Conservation (phyloP, 2,797 vertebrate species). For the Hylomyscus alleni region DNA sequence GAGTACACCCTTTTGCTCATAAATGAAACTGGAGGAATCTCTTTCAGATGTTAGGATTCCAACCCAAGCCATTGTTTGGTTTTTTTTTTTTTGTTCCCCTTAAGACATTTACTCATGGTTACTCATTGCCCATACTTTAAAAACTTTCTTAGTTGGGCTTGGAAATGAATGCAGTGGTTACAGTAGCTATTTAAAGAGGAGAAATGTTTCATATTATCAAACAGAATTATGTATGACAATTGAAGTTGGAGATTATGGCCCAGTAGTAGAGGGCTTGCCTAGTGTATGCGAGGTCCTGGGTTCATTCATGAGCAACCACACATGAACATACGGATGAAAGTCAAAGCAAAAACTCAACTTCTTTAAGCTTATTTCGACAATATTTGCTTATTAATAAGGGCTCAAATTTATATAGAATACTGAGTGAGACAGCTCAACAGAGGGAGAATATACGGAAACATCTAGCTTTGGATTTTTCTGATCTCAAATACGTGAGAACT, state of each 20-base stretch:
- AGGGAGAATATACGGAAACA: not conserved
- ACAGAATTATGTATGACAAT: slow-evolving; percentile 1
- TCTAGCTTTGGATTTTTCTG: not conserved
- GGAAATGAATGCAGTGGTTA: slow-evolving; percentile 13
- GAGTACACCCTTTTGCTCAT: slow-evolving; percentile 1
- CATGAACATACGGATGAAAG: not conserved
- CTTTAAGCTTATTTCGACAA: not conserved
- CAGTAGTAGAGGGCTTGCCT: not conserved
- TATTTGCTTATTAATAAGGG: not conserved
- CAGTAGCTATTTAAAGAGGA: not conserved
- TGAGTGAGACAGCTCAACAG: not conserved
- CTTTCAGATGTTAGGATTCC: not conserved
- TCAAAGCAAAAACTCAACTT: not conserved
- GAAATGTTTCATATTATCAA: slow-evolving; percentile 32
- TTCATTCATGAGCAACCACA: not conserved
- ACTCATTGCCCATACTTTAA: not conserved
- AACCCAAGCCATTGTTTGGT: not conserved
- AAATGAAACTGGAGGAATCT: not conserved
- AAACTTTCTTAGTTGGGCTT: slow-evolving; percentile 46
- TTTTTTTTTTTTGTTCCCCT: not conserved
- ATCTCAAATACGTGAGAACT: not conserved
- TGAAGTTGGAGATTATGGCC: not conserved
- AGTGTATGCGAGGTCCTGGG: not conserved
- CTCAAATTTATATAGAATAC: slow-evolving; percentile 23
- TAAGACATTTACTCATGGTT: not conserved